Evolutionary conservation across 2,888 invertebrate genomes (phyloP), one percentile per base, ranked within the genome.

Genomic region (Diarsia rubi): DNA sequence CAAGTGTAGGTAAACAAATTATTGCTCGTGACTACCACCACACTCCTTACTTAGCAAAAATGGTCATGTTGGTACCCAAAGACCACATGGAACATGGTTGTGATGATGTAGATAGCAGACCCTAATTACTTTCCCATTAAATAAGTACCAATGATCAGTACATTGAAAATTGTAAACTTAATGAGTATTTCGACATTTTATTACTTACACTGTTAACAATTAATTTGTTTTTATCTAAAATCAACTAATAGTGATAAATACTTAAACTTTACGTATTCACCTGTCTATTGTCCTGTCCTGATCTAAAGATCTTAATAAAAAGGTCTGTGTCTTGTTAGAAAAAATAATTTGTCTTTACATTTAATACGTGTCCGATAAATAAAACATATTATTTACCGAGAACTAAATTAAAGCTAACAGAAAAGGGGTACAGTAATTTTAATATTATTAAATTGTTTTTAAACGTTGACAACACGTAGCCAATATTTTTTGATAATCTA

Each of bases 111-210:
- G 54, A 75, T 47, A 65, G 24, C 5, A 27, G 0, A 0, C 2
- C 14, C 11, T 69, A 31, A 66, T 65, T 49, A 75, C 37, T 27
- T 31, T 37, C 27, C 16, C 16, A 57, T 76, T 21, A 57, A 66
- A 59, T 37, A 54, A 52, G 47, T 59, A 44, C 8, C 42, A 49
- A 19, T 78, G 75, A 69, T 76, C 49, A 49, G 14, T 49, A 19
- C 14, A 24, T 54, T 14, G 79, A 81, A 69, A 37, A 27, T 27
- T n/a, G 37, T 57, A 19, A 73, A 44, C 21, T n/a, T 81, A 79
- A 79, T 81, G 24, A 79, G 47, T 62, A 54, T 54, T 65, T 66
- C 37, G 65, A 76, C 69, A 79, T 75, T 79, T 69, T 5, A 44
- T 27, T 47, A 62, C 65, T 54, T 44, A 42, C 31, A 65, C 42